A percentile compares a stretch with the other conserved stretches of the same genome.
Evolutionary conservation across 2,113 vertebrate species (phyloP).

Genomic region (Hoplias malabaricus): DNA sequence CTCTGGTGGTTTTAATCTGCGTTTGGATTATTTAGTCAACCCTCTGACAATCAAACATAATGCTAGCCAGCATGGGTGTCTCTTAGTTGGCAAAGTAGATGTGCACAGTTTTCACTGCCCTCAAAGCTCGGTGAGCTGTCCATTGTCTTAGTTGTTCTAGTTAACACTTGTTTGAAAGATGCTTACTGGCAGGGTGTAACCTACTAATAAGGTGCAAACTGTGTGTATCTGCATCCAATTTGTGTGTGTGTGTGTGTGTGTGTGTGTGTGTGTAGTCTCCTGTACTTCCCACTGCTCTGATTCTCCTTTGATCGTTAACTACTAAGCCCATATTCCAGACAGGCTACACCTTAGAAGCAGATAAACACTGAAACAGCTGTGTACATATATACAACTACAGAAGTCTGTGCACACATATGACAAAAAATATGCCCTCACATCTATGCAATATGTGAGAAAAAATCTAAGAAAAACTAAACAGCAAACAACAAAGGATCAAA

Average conservation of each 20-base stretch:
- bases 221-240: background rate
- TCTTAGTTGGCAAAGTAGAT: too few relatives aligned
- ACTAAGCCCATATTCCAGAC: too few relatives aligned
- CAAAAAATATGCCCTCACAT: background rate
- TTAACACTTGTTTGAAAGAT: too few relatives aligned
- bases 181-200: too few relatives aligned
- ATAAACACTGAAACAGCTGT: slow-evolving; percentile 10
- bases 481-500: too few relatives aligned
- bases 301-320: slow-evolving; percentile 3
- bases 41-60: too few relatives aligned
- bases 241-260: slow-evolving; percentile 27
- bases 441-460: background rate
- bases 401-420: background rate
- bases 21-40: too few relatives aligned
- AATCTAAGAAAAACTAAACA: background rate
- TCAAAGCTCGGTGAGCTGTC: too few relatives aligned
- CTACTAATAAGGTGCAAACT: background rate
- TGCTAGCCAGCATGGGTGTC: too few relatives aligned
- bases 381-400: background rate
- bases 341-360: background rate
- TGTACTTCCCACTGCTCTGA: background rate
- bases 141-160: too few relatives aligned
- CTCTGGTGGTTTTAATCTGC: too few relatives aligned
- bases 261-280: slow-evolving; percentile 31
- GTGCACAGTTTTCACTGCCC: too few relatives aligned